Base-by-base conservation (phyloP, 2,797 vertebrate genomes). In the Denticeps clupeoides region DNA sequence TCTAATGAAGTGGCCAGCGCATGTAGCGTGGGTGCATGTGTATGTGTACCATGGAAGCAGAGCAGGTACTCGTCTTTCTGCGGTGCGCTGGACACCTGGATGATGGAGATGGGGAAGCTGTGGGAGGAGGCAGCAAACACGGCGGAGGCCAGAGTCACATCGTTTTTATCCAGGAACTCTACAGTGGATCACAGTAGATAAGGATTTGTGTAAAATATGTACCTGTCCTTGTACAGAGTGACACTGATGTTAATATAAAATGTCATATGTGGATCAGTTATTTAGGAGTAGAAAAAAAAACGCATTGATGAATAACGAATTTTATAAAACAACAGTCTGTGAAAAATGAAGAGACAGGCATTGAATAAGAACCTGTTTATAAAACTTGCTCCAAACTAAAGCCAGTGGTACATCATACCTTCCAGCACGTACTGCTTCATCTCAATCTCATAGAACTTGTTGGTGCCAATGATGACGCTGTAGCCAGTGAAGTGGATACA, bases 401-500 rank as follows among this genome's bases (percentile, higher is more conserved):
- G n/a, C n/a, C n/a, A n/a, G n/a, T n/a, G n/a, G n/a, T n/a, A n/a
- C n/a, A n/a, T n/a, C n/a, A n/a, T n/a, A 98, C 95, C 95, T 38
- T 98, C 93, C 0, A 97, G 82, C 0, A 90, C 91, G 43, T 93
- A 99, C 79, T 99, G 94, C 79, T 99, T 99, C 93, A 99, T 95
- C 78, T 99, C 95, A 3, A 99, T 94, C 73, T 98, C 92, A 29
- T 96, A 98, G 81, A 99, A 99, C 71, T 95, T 99, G 74, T 96
- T 99, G 72, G 95, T 97, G 62, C 95, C 95, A 2, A 99, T 89
- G 73, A 99, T 90, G 82, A 96, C 87, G 72, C 94, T 98, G 82
- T 98, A 99, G 61, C 78, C 87, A 68, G 94, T 98, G 78, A 97
- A 86, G 70, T 94, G 89, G 72, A 99, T 86, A 67, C 95, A 99